Percentiles rank a stretch among this genome's conserved stretches.
These are phyloP conservation scores for Limnothrissa miodon DNA, from an alignment of 2,113 vertebrate genomes.

Conservation along the genomic window DNA sequence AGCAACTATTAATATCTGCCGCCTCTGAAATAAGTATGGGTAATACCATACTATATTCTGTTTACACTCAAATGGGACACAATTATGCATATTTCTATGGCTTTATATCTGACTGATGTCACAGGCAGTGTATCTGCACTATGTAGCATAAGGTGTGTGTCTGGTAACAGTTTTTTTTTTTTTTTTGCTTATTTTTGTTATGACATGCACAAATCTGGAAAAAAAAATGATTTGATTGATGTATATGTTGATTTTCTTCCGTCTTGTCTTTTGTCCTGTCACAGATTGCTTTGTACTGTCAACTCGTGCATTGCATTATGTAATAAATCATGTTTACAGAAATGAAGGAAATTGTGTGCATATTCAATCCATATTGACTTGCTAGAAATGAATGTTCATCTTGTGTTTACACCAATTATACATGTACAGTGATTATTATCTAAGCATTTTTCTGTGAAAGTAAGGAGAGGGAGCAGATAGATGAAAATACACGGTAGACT, in stretches of 20 bases:
- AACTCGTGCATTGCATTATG: neutral
- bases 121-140: neutral
- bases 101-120: constrained; percentile 14
- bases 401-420: neutral
- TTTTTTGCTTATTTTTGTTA: neutral
- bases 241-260: neutral
- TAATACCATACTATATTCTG: neutral
- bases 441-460: neutral
- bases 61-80: constrained; percentile 2
- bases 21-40: neutral
- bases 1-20: constrained; percentile 7
- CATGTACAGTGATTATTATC: too few relatives aligned
- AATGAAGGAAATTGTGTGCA: neutral
- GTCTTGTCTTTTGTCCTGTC: neutral
- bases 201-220: constrained; percentile 11
- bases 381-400: neutral
- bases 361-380: neutral
- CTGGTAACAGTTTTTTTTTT: neutral
- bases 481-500: neutral
- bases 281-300: neutral
- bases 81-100: constrained; percentile 16
- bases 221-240: neutral
- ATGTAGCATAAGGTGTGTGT: neutral
- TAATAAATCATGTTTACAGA: constrained; percentile 13
- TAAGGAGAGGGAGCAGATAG: neutral